Evolutionary conservation across 2,113 vertebrate species (phyloP).

Genomic region (Oncorhynchus mykiss): DNA sequence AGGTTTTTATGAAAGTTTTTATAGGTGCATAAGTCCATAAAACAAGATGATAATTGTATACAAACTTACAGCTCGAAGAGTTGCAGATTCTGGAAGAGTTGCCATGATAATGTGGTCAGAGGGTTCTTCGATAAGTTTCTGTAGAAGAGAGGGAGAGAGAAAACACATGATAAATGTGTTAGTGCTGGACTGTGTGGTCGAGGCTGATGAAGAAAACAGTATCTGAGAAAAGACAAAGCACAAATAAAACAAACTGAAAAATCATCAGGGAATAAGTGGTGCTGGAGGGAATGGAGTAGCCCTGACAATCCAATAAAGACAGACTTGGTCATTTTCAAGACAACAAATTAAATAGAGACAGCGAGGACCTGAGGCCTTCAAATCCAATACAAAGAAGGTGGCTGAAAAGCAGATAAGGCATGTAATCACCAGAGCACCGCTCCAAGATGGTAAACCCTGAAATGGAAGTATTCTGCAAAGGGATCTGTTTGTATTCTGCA

Average conservation of each 20-base stretch:
- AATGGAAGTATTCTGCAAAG: not conserved
- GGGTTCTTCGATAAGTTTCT: conserved; percentile 89
- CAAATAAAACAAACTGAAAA: conserved; percentile 6
- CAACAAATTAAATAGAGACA: conserved; percentile 50
- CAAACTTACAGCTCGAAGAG: conserved; percentile 86
- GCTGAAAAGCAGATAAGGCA: conserved; percentile 15
- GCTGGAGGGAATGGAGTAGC: conserved; percentile 16
- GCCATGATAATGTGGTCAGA: conserved; percentile 84
- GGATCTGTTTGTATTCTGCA: no score
- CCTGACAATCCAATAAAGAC: conserved; percentile 36
- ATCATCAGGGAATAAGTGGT: conserved; percentile 7
- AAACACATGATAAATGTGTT: conserved; percentile 13
- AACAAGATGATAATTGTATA: not conserved
- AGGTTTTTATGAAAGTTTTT: not conserved
- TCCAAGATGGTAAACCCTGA: conserved; percentile 15
- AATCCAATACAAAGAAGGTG: conserved; percentile 9
- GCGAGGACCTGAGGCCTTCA: conserved; percentile 16
- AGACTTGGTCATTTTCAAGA: conserved; percentile 49
- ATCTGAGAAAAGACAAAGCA: conserved; percentile 10
- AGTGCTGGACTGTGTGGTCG: not conserved
- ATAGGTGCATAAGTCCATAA: not conserved
- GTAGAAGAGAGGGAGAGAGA: conserved; percentile 33
- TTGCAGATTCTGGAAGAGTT: conserved; percentile 86
- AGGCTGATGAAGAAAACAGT: conserved; percentile 32
- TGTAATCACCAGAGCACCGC: conserved; percentile 17